Percentiles rank a stretch among this genome's conserved stretches.
phyloP scores from a whole-genome alignment of 2,797 vertebrate genomes.

The Semotilus atromaculatus region DNA sequence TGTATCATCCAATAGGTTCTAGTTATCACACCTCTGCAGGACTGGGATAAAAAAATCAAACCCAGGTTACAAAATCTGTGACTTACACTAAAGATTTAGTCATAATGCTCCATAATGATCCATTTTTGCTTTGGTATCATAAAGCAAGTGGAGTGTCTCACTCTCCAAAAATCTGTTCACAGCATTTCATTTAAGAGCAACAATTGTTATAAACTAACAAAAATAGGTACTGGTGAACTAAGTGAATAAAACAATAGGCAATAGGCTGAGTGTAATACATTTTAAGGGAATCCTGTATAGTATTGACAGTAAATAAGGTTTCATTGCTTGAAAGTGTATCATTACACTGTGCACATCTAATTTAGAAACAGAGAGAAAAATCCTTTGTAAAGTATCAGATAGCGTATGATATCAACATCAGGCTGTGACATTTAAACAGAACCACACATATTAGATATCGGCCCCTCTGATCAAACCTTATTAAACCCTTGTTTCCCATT shows the following conservation, averaged over 20 bases:
- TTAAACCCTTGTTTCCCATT: not conserved
- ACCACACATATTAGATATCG: not conserved
- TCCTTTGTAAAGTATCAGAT: not conserved
- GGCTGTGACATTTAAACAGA: slow-evolving; percentile 25
- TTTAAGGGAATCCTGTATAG: not conserved
- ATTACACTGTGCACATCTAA: not conserved
- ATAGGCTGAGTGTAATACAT: not conserved
- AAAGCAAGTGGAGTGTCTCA: not conserved
- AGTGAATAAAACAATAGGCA: not conserved
- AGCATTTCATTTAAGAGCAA: slow-evolving; percentile 8
- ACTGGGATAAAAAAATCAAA: slow-evolving; percentile 17
- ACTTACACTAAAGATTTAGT: slow-evolving; percentile 29
- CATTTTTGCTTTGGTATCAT: not conserved
- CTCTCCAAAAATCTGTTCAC: not conserved
- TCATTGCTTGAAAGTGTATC: not conserved
- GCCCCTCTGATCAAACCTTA: not conserved
- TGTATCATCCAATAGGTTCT: slow-evolving; percentile 1
- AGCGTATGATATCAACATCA: not conserved
- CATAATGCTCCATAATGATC: not conserved
- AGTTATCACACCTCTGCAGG: slow-evolving; percentile 43
- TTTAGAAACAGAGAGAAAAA: not conserved
- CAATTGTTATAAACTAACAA: not conserved
- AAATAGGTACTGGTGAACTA: not conserved
- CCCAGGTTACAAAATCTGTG: slow-evolving; percentile 12
- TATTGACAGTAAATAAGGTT: not conserved